Evolutionary conservation across 1,140 invertebrate genomes (phyloP).

Genomic region (Dermatophagoides farinae): DNA sequence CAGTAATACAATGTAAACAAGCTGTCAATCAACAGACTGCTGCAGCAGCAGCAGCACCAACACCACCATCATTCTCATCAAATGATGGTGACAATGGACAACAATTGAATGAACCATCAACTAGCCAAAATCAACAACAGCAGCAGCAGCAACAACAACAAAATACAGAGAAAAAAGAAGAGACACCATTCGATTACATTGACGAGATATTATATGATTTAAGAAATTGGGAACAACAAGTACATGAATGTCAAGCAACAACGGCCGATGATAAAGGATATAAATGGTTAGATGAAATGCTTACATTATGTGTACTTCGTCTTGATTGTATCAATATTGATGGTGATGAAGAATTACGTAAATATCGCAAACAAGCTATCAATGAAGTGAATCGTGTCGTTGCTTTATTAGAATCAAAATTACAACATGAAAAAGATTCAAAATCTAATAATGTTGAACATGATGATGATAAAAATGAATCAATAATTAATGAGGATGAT

Average conservation of each 20-base stretch:
- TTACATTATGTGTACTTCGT: conserved; percentile 71
- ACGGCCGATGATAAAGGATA: conserved; percentile 59
- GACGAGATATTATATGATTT: conserved; percentile 57
- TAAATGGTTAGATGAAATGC: conserved; percentile 75
- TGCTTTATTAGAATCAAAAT: conserved; percentile 46
- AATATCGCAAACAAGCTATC: conserved; percentile 63
- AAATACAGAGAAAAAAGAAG: conserved; percentile 10
- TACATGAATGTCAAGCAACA: conserved; percentile 50
- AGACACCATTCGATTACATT: conserved; percentile 40
- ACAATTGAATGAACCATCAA: neutral
- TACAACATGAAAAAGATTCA: conserved; percentile 22
- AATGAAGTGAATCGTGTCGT: conserved; percentile 67
- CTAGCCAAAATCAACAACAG: neutral
- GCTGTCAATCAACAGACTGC: neutral
- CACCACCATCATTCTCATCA: conserved; percentile 19
- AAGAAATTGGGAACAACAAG: conserved; percentile 46
- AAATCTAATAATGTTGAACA: conserved; percentile 1
- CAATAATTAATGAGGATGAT: neutral
- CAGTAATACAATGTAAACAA: neutral
- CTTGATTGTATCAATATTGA: conserved; percentile 77
- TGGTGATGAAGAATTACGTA: conserved; percentile 63
- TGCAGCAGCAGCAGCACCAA: conserved; percentile 20
- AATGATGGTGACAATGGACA: neutral
- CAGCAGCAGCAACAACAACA: too few relatives aligned
- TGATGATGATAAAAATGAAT: neutral